Evolutionary conservation across 2,888 invertebrate species (phyloP).

Genomic region (Pedicia rivosa): DNA sequence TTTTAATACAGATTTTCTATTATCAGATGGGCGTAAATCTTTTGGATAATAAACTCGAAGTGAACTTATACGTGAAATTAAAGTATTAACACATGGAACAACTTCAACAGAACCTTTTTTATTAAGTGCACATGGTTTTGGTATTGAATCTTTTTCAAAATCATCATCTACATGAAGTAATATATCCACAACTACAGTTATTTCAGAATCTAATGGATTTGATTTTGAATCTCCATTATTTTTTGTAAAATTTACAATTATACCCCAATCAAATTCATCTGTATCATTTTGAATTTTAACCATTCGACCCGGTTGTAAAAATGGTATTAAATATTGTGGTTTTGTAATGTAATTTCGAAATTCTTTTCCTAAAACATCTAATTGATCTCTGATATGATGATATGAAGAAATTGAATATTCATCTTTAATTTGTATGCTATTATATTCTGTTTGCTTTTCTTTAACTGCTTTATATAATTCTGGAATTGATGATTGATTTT

Average conservation of each 20-base stretch:
- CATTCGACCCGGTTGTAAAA: conserved; percentile 85
- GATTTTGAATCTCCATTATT: conserved; percentile 33
- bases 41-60: conserved; percentile 80
- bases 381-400: conserved; percentile 67
- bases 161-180: conserved; percentile 63
- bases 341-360: conserved; percentile 67
- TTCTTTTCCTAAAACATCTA: conserved; percentile 55
- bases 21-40: conserved; percentile 74
- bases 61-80: conserved; percentile 77
- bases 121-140: conserved; percentile 51
- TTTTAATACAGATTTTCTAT: conserved; percentile 68
- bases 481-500: conserved; percentile 92
- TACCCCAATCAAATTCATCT: conserved; percentile 92
- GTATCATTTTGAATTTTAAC: conserved; percentile 78
- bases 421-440: conserved; percentile 36
- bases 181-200: conserved; percentile 57
- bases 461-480: conserved; percentile 64
- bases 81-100: conserved; percentile 66
- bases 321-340: conserved; percentile 81
- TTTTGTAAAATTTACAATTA: conserved; percentile 83
- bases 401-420: conserved; percentile 69
- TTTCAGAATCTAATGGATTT: conserved; percentile 34
- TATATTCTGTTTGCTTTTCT: conserved; percentile 46
- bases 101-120: conserved; percentile 76
- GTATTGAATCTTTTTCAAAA: conserved; percentile 38